Evolutionary conservation across 2,797 vertebrate species (phyloP).

Genomic region (Coregonus sp.): DNA sequence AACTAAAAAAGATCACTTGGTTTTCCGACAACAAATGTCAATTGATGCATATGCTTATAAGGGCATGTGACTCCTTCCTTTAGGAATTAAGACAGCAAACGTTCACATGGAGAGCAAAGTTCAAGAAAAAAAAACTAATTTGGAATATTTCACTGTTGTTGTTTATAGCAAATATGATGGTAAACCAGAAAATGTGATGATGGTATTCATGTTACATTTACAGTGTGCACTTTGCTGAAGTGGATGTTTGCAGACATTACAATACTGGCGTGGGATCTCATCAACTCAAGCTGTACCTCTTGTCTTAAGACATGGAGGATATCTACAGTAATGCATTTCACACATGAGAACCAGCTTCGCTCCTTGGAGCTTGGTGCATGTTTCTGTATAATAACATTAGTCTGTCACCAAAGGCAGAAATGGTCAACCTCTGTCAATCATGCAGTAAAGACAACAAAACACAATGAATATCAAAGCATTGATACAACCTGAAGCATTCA

Average conservation of each 20-base stretch:
- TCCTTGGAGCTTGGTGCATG: conserved; percentile 2
- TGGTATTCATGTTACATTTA: conserved; percentile 20
- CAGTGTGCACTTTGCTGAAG: conserved; percentile 27
- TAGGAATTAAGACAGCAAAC: background rate
- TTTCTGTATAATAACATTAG: conserved; percentile 69
- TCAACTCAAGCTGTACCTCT: conserved; percentile 10
- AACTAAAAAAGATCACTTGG: too few relatives aligned
- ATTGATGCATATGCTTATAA: background rate
- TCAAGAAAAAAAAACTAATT: background rate
- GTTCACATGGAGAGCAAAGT: background rate
- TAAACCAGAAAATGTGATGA: conserved; percentile 25
- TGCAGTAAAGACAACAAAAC: conserved; percentile 87
- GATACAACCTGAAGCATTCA: conserved; percentile 78
- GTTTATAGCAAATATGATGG: conserved; percentile 8
- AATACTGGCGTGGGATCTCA: conserved; percentile 1
- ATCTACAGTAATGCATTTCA: conserved; percentile 59
- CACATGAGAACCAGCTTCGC: conserved; percentile 7
- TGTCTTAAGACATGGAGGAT: conserved; percentile 12
- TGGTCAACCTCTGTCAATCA: conserved; percentile 83
- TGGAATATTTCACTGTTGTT: background rate
- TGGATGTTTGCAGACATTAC: conserved; percentile 15
- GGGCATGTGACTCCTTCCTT: background rate
- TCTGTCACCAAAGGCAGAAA: conserved; percentile 69
- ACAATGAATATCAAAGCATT: conserved; percentile 68
- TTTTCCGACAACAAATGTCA: background rate